These are phyloP conservation scores for Caenorhabditis sulstoni DNA, from an alignment of 2,888 invertebrate genomes.

Conservation along the genomic window DNA sequence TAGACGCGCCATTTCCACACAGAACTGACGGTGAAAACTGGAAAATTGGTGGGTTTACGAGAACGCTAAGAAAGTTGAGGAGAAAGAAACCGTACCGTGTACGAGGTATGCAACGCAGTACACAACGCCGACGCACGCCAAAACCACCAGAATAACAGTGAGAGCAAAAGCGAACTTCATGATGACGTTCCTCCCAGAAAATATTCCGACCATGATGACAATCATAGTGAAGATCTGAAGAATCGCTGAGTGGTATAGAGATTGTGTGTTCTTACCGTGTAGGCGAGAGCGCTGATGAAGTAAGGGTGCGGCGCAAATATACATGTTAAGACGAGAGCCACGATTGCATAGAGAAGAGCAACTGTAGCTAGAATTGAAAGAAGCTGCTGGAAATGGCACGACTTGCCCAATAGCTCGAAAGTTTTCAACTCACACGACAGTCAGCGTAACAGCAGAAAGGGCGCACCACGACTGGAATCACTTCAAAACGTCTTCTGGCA, in stretches of 20 bases:
- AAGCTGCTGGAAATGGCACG: conserved; percentile 31
- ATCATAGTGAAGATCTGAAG: conserved; percentile 36
- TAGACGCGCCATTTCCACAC: conserved; percentile 29
- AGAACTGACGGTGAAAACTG: conserved; percentile 7
- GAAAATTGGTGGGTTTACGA: not conserved
- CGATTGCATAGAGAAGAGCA: conserved; percentile 42
- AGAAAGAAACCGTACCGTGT: conserved; percentile 19
- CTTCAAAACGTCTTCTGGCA: too few relatives aligned
- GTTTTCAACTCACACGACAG: conserved; percentile 12
- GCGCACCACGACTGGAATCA: conserved; percentile 3
- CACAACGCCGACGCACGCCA: conserved; percentile 4
- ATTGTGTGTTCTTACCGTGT: conserved; percentile 28
- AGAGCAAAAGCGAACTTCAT: conserved; percentile 27
- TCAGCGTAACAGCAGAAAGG: conserved; percentile 50
- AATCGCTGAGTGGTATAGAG: not conserved
- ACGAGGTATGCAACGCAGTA: conserved; percentile 17
- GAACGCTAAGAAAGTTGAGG: too few relatives aligned
- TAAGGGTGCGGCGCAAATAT: conserved; percentile 32
- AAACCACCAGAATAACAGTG: not conserved
- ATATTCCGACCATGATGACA: conserved; percentile 1
- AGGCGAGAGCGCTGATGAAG: conserved; percentile 22
- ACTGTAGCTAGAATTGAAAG: conserved; percentile 13
- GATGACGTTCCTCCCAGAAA: conserved; percentile 15
- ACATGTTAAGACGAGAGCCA: conserved; percentile 39
- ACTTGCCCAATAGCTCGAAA: too few relatives aligned